Conservation (phyloP, 2,113 vertebrate genomes). For the Anolis sagrei region DNA sequence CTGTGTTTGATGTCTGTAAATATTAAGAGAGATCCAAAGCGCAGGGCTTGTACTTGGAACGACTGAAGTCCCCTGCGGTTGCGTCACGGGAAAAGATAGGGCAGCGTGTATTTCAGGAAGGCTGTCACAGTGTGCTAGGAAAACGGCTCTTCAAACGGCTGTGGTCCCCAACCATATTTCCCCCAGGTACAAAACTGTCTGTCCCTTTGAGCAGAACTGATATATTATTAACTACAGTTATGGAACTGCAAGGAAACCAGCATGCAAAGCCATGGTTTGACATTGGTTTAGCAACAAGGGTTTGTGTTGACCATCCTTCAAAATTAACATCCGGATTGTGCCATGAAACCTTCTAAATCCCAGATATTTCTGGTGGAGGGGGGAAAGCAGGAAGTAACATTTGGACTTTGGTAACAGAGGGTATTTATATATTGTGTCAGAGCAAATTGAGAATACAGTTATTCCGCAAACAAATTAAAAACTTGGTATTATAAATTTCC, state of each 20-base stretch:
- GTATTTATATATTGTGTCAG: too few species aligned
- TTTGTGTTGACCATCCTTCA: neutral
- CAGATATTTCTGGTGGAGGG: too few species aligned
- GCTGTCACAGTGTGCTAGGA: too few species aligned
- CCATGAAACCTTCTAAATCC: too few species aligned
- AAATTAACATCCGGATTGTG: neutral
- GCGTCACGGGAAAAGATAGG: neutral
- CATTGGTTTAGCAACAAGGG: neutral
- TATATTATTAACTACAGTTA: neutral
- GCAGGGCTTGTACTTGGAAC: neutral
- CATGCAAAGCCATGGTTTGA: neutral
- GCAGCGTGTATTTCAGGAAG: neutral
- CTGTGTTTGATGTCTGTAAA: slow-evolving; percentile 12
- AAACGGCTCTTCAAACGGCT: neutral
- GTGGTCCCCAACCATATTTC: neutral
- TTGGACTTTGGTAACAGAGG: too few species aligned
- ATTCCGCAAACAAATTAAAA: too few species aligned
- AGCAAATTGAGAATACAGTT: too few species aligned
- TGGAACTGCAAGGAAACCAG: neutral
- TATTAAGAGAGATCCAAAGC: slow-evolving; percentile 1
- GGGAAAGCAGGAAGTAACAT: too few species aligned
- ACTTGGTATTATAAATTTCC: too few species aligned
- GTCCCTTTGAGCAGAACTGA: neutral
- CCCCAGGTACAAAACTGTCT: neutral
- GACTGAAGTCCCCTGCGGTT: neutral